phyloP scores from a whole-genome alignment of 2,797 vertebrate species.

The Sebastiscus albofasciatus region DNA sequence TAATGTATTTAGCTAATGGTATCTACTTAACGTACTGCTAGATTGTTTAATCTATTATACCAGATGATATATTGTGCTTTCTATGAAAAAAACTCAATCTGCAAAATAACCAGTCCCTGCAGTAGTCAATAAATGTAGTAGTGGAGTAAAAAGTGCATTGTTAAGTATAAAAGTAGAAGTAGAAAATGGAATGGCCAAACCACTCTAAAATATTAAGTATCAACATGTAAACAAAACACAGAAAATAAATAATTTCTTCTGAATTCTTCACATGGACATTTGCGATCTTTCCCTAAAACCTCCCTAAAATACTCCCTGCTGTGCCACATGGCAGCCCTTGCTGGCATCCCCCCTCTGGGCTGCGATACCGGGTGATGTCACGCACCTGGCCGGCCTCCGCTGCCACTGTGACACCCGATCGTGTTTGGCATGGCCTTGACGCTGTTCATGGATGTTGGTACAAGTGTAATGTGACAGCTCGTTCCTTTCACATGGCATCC shows the following conservation, averaged over 20 bases:
- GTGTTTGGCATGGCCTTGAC: constrained; percentile 68
- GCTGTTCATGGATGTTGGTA: constrained; percentile 81
- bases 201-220: not conserved
- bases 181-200: not conserved
- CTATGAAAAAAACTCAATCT: not conserved
- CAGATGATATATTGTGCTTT: not conserved
- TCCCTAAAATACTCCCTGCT: not conserved
- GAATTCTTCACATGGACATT: not conserved
- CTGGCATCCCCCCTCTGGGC: constrained; percentile 37
- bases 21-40: not conserved
- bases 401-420: constrained; percentile 76
- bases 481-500: constrained; percentile 77
- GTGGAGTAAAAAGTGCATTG: too few species aligned
- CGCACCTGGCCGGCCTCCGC: constrained; percentile 54
- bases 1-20: not conserved
- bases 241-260: not conserved
- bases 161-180: not conserved
- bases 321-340: constrained; percentile 14
- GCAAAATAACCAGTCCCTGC: too few species aligned
- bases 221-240: not conserved
- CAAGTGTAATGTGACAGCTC: constrained; percentile 84
- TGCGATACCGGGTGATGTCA: constrained; percentile 57
- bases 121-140: not conserved
- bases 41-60: not conserved
- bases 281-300: not conserved